A percentile compares a stretch with the other conserved stretches of the same genome.
Evolutionary conservation across 2,113 vertebrate genomes (phyloP).

Genomic region (Grantiella picta): DNA sequence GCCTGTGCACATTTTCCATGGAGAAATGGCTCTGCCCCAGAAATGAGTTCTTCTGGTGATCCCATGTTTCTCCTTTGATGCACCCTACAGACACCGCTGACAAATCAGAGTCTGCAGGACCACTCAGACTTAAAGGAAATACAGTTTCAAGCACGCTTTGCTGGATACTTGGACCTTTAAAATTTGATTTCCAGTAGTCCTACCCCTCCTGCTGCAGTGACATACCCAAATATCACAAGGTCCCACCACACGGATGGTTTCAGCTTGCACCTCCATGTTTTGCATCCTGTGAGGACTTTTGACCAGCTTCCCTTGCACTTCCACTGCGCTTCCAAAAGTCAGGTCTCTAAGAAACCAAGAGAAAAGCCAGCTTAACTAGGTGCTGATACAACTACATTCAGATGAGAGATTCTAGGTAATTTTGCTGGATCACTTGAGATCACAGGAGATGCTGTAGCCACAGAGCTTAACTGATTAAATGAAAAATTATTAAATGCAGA

Average conservation of each 20-base stretch:
- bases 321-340: constrained; percentile 87
- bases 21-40: background rate
- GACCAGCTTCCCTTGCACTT: constrained; percentile 82
- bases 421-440: background rate
- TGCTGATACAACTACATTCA: background rate
- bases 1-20: background rate
- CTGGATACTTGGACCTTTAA: background rate
- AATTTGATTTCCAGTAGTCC: background rate
- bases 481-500: background rate
- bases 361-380: background rate
- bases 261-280: constrained; percentile 84
- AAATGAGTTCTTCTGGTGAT: background rate
- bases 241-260: constrained; percentile 82
- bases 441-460: background rate
- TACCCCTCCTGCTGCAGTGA: background rate
- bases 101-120: background rate
- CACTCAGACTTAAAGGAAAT: background rate
- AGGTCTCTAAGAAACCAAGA: constrained; percentile 69
- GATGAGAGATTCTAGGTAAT: background rate
- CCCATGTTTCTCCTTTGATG: background rate
- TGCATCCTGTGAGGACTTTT: constrained; percentile 84
- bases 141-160: background rate
- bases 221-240: constrained; percentile 84
- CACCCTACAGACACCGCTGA: background rate
- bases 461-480: background rate